A percentile compares a stretch with the other conserved stretches of the same genome.
Conservation (phyloP, 1,140 invertebrate species). For the Drosophila chauvacae region DNA sequence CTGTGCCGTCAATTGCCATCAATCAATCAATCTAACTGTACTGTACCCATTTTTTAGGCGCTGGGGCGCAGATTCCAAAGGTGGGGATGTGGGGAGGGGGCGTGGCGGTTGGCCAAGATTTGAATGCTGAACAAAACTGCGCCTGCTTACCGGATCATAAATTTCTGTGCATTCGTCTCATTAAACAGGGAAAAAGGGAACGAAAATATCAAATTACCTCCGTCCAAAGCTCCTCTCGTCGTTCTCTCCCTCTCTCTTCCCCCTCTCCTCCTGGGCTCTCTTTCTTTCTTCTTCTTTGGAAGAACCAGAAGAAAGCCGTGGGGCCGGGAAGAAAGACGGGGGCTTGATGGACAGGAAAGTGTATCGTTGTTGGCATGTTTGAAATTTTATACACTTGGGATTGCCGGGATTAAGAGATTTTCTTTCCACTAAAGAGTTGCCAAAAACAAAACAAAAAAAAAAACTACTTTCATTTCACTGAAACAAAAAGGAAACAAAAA, state of each 20-base stretch:
- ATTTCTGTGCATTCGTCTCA: conserved; percentile 84
- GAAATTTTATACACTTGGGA: conserved; percentile 81
- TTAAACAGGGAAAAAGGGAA: conserved; percentile 79
- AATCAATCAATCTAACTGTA: conserved; percentile 66
- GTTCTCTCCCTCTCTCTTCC: background rate
- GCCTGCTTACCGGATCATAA: conserved; percentile 82
- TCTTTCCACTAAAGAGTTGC: conserved; percentile 42
- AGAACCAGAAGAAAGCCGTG: conserved; percentile 47
- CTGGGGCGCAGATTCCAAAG: conserved; percentile 3
- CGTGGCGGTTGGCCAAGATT: conserved; percentile 32
- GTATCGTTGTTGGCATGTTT: conserved; percentile 78
- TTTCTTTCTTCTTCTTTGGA: conserved; percentile 51
- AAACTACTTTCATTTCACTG: conserved; percentile 27
- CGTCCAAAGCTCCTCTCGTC: conserved; percentile 4
- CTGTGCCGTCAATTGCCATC: conserved; percentile 68
- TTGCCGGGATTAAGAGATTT: conserved; percentile 77
- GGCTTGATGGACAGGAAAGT: conserved; percentile 78
- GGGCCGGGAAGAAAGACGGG: conserved; percentile 19
- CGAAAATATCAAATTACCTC: conserved; percentile 80
- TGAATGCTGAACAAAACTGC: conserved; percentile 79
- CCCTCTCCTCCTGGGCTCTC: background rate
- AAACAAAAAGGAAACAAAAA: conserved; percentile 9
- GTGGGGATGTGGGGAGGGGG: background rate
- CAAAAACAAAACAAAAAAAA: conserved; percentile 22
- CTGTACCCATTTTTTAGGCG: conserved; percentile 17